Conservation (phyloP, 2,797 vertebrate species). For the Brachymystax lenok region DNA sequence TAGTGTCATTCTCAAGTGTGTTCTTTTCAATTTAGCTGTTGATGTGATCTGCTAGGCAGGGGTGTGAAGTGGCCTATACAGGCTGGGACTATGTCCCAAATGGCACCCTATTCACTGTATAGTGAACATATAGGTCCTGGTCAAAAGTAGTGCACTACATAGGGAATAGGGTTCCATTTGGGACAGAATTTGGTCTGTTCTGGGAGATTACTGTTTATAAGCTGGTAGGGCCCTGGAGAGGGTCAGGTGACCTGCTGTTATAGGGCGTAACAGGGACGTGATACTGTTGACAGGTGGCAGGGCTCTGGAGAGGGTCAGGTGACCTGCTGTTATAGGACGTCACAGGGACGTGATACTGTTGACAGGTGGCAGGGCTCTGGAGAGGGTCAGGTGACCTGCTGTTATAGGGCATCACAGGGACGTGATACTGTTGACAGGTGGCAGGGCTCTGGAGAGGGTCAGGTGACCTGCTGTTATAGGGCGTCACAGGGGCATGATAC, state of each 20-base stretch:
- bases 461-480: conserved; percentile 45
- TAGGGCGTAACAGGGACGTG: conserved; percentile 29
- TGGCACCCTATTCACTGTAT: background rate
- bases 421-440: conserved; percentile 57
- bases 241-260: conserved; percentile 48
- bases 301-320: conserved; percentile 39
- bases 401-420: no score
- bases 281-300: conserved; percentile 57
- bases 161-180: background rate
- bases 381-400: no score
- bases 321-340: conserved; percentile 40
- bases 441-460: conserved; percentile 36
- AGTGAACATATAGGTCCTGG: background rate
- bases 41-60: conserved; percentile 35
- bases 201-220: conserved; percentile 58
- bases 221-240: conserved; percentile 39
- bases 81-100: background rate
- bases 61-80: conserved; percentile 21
- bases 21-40: conserved; percentile 38
- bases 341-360: conserved; percentile 14
- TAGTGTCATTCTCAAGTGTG: conserved; percentile 34
- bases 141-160: background rate
- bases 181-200: background rate
- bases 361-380: no score
- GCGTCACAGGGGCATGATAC: conserved; percentile 29